Evolutionary conservation across 2,797 vertebrate species (phyloP).

Genomic region (Hafferia zeledoni): DNA sequence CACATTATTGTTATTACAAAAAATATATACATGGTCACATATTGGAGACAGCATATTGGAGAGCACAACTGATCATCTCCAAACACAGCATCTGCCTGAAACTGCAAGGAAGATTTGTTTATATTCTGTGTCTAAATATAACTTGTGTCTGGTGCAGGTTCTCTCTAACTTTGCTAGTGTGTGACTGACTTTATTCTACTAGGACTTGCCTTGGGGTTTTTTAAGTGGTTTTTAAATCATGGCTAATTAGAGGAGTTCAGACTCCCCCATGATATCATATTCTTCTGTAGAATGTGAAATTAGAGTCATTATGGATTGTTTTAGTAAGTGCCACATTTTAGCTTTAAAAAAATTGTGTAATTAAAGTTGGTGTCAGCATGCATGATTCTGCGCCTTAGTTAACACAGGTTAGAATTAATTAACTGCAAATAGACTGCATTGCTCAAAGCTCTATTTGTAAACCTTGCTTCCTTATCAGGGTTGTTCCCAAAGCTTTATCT

Average conservation of each 20-base stretch:
- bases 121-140: not conserved
- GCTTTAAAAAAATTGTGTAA: not conserved
- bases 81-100: conserved; percentile 3
- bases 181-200: not conserved
- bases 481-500: conserved; percentile 24
- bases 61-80: not conserved
- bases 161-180: not conserved
- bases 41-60: not conserved
- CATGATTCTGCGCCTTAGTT: not conserved
- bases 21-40: not conserved
- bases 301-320: not conserved
- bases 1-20: not conserved
- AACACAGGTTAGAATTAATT: conserved; percentile 19
- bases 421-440: conserved; percentile 4
- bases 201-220: not conserved
- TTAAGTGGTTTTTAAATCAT: conserved; percentile 1
- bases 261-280: not conserved
- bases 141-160: not conserved
- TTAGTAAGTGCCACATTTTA: conserved; percentile 4
- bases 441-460: conserved; percentile 38
- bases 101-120: conserved; percentile 2
- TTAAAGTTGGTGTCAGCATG: not conserved
- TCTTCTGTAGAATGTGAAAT: conserved; percentile 14
- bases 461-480: not conserved
- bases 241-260: conserved; percentile 31